Evolutionary conservation across 2,113 vertebrate genomes (phyloP).

Genomic region (Pampusana beccarii): DNA sequence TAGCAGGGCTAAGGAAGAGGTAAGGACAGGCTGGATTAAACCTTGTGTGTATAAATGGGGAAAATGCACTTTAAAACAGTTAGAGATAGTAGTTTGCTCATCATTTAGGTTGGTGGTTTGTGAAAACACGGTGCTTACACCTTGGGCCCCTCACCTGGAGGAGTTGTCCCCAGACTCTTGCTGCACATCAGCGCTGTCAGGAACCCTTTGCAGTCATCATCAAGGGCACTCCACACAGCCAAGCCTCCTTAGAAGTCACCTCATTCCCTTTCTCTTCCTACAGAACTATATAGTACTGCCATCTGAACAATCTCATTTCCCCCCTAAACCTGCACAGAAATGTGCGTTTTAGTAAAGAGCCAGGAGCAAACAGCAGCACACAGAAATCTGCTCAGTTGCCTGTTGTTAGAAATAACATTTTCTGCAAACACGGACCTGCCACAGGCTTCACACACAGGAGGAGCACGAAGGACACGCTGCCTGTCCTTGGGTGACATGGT

Average conservation of each 20-base stretch:
- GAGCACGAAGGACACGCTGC: rapidly evolving
- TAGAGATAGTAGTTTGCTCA: background rate
- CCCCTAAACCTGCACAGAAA: background rate
- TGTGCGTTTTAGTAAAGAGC: rapidly evolving
- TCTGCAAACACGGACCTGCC: background rate
- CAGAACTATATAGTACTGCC: rapidly evolving
- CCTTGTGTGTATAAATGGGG: background rate
- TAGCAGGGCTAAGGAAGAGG: background rate
- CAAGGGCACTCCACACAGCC: background rate
- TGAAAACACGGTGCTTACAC: background rate
- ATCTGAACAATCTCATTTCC: background rate
- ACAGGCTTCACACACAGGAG: background rate
- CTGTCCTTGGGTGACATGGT: background rate
- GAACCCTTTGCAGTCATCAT: background rate
- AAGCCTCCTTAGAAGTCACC: background rate
- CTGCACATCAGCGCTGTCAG: background rate
- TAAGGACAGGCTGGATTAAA: background rate
- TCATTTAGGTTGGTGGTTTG: background rate
- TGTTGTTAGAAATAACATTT: background rate
- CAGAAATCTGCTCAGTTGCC: rapidly evolving
- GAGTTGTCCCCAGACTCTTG: background rate
- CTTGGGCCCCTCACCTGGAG: background rate
- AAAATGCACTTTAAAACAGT: background rate
- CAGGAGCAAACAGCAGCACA: rapidly evolving
- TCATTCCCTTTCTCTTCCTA: background rate